phyloP scores from a whole-genome alignment of 2,888 invertebrate species.

The Ashinkailepas kermadecensis region DNA sequence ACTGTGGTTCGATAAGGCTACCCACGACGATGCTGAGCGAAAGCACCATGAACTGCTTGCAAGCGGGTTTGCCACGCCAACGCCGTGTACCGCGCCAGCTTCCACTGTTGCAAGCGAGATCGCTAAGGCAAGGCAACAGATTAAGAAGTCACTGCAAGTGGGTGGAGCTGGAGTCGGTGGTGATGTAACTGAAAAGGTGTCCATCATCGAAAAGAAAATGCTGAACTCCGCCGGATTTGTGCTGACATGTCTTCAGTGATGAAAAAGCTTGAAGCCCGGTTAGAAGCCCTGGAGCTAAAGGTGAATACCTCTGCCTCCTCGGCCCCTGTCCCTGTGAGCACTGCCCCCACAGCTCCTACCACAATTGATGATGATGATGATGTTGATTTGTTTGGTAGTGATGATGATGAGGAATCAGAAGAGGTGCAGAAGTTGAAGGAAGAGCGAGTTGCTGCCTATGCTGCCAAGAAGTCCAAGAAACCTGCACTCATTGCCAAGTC shows the following conservation, averaged over 20 bases:
- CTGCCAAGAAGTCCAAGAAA: constrained; percentile 91
- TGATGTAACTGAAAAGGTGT: neutral
- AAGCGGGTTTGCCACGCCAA: neutral
- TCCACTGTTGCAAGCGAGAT: constrained; percentile 8
- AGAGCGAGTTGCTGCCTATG: constrained; percentile 82
- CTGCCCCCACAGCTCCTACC: constrained; percentile 38
- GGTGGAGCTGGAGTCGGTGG: neutral
- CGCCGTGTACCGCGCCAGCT: neutral
- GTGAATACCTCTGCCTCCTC: constrained; percentile 56
- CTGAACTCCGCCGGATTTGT: neutral
- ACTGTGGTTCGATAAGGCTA: constrained; percentile 15
- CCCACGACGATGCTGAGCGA: constrained; percentile 4
- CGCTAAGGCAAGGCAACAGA: constrained; percentile 4
- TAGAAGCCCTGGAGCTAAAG: neutral
- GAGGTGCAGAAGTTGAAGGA: constrained; percentile 77
- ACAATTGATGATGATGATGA: constrained; percentile 62
- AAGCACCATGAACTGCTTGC: constrained; percentile 4
- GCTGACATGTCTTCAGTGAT: neutral
- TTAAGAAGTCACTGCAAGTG: neutral
- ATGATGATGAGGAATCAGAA: constrained; percentile 74
- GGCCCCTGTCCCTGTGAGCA: constrained; percentile 36
- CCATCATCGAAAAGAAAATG: neutral
- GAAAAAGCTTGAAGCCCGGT: neutral
- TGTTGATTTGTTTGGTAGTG: constrained; percentile 82
- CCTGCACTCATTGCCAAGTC: constrained; percentile 90